A percentile compares a stretch with the other conserved stretches of the same genome.
Conservation (phyloP, 2,113 vertebrate species). For the Scatophagus argus region DNA sequence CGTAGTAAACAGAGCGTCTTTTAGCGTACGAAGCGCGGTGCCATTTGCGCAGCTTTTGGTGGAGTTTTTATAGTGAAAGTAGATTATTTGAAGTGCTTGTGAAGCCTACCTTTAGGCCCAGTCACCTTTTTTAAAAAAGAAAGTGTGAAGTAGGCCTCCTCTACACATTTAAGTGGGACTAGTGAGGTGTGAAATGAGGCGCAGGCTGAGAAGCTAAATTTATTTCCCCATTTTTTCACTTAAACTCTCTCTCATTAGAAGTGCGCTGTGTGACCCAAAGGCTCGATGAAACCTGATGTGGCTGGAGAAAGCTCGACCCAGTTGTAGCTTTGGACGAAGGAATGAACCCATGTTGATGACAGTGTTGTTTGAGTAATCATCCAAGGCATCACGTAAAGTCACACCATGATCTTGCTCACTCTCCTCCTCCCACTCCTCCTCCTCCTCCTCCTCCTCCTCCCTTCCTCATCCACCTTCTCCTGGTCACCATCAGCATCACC, state of each 20-base stretch:
- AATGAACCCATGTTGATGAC: conserved; percentile 8
- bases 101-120: conserved; percentile 30
- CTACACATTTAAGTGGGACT: conserved; percentile 5
- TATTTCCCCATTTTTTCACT: conserved; percentile 1
- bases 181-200: conserved; percentile 25
- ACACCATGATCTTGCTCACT: conserved; percentile 49
- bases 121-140: conserved; percentile 32
- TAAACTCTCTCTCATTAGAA: conserved; percentile 16
- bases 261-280: neutral
- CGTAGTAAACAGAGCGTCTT: neutral
- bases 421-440: conserved; percentile 28
- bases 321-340: neutral
- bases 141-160: conserved; percentile 18
- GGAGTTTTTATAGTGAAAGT: conserved; percentile 32
- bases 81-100: conserved; percentile 34
- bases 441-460: conserved; percentile 20
- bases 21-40: neutral
- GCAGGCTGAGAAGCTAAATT: neutral
- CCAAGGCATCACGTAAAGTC: conserved; percentile 45
- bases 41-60: neutral
- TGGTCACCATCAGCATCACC: conserved; percentile 31
- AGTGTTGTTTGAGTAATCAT: conserved; percentile 22
- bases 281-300: neutral
- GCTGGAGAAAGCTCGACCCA: neutral
- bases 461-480: conserved; percentile 6